Evolutionary conservation across 2,888 invertebrate genomes (phyloP).

Genomic region (Watsonalla cultraria): DNA sequence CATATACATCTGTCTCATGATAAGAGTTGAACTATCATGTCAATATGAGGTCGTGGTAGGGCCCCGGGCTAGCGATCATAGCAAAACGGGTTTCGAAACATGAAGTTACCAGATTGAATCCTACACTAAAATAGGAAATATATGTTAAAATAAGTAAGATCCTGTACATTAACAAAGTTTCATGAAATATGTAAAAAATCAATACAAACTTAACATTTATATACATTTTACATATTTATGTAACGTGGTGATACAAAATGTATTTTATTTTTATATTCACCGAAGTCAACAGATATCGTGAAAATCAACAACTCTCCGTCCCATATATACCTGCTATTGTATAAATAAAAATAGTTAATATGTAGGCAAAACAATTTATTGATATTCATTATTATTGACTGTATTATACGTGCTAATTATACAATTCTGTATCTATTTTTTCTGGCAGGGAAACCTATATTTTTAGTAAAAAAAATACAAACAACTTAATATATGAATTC

Average conservation of each 20-base stretch:
- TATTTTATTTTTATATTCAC: constrained; percentile 4
- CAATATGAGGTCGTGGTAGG: too few species aligned
- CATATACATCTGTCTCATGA: too few species aligned
- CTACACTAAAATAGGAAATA: constrained; percentile 49
- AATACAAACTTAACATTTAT: constrained; percentile 1
- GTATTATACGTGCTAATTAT: too few species aligned
- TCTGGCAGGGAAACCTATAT: too few species aligned
- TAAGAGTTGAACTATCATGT: too few species aligned
- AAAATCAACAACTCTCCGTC: constrained; percentile 44
- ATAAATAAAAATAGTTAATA: not conserved
- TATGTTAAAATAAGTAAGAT: constrained; percentile 9
- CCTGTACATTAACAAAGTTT: constrained; percentile 3
- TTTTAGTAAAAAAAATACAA: too few species aligned
- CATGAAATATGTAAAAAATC: constrained; percentile 3
- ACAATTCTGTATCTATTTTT: too few species aligned
- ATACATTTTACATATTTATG: too few species aligned
- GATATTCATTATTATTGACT: too few species aligned
- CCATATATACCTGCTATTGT: constrained; percentile 37
- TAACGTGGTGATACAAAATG: not conserved
- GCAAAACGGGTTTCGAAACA: constrained; percentile 71
- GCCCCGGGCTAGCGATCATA: constrained; percentile 45
- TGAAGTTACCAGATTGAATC: constrained; percentile 71
- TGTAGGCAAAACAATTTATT: not conserved
- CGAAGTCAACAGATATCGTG: not conserved
- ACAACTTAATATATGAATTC: too few species aligned